Conservation (phyloP, 2,113 vertebrate species). For the Tamias sibiricus region DNA sequence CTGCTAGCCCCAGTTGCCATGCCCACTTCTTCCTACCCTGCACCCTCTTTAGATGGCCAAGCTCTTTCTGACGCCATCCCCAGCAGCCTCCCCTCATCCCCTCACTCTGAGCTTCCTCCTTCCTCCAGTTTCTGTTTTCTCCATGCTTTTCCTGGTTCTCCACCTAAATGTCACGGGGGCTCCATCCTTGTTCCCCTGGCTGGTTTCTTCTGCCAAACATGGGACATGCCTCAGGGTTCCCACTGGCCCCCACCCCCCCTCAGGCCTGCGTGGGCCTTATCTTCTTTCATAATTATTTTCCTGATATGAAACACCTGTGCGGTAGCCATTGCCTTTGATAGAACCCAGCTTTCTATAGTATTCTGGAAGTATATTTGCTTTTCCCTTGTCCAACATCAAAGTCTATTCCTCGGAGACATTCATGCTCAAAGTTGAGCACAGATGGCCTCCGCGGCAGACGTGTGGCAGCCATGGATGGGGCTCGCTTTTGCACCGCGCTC, state of each 20-base stretch:
- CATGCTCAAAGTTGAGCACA: neutral
- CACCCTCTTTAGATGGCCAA: neutral
- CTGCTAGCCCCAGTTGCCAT: neutral
- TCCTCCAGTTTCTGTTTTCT: neutral
- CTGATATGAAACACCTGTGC: neutral
- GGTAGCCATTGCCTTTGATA: neutral
- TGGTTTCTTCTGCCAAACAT: no score
- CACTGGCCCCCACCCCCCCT: neutral
- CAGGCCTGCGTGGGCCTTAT: neutral
- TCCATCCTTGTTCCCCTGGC: neutral
- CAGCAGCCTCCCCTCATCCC: fast-evolving
- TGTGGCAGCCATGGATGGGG: neutral
- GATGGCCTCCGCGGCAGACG: neutral
- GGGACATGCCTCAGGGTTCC: neutral
- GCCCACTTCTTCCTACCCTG: neutral
- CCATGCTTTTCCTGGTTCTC: neutral
- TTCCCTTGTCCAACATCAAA: constrained; percentile 57
- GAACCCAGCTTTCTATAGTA: neutral
- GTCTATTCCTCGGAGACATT: constrained; percentile 10
- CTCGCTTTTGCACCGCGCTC: neutral
- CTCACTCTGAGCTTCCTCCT: neutral
- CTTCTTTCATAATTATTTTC: neutral
- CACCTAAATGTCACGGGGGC: neutral
- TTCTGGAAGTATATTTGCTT: constrained; percentile 45
- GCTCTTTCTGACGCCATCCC: neutral